A percentile compares a stretch with the other conserved stretches of the same genome.
Evolutionary conservation across 30 jellyfish, hydroid and myxozoan genomes (phyloP).

Genomic region (Hydractinia echinata): DNA sequence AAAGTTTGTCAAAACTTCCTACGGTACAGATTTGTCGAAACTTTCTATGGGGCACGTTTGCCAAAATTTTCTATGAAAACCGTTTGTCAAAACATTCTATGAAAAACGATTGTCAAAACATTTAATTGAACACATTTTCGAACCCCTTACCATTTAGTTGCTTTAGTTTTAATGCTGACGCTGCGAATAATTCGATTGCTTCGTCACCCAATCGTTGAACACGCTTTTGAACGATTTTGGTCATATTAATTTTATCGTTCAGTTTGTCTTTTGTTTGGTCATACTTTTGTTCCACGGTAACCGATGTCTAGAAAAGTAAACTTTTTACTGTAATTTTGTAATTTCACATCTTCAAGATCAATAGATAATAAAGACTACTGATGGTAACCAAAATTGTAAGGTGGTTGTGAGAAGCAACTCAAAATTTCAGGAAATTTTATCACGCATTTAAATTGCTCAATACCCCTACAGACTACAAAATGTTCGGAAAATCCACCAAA

Average conservation of each 20-base stretch:
- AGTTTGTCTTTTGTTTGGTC: slow-evolving; percentile 2
- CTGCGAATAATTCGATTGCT: slow-evolving; percentile 30
- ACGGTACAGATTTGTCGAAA: too few relatives aligned
- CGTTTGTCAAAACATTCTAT: too few relatives aligned
- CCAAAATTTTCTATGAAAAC: too few relatives aligned
- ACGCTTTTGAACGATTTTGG: slow-evolving; percentile 38
- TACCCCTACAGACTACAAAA: background rate
- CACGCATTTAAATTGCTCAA: too few relatives aligned
- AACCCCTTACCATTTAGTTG: slow-evolving; percentile 19
- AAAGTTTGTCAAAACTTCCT: too few relatives aligned
- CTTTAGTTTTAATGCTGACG: slow-evolving; percentile 16
- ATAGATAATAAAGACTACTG: too few relatives aligned
- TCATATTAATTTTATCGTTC: slow-evolving; percentile 14
- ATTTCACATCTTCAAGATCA: background rate
- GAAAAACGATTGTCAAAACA: background rate
- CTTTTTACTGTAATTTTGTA: background rate
- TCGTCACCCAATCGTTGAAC: slow-evolving; percentile 29
- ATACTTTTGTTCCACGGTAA: background rate
- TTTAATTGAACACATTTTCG: background rate
- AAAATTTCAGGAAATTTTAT: too few relatives aligned
- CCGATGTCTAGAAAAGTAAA: slow-evolving; percentile 33
- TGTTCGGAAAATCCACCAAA: too few relatives aligned
- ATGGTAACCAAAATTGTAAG: too few relatives aligned
- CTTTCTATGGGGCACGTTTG: too few relatives aligned
- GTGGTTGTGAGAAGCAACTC: too few relatives aligned